Conservation (phyloP, 23 tunicate species). For the Ascidia mentula region DNA sequence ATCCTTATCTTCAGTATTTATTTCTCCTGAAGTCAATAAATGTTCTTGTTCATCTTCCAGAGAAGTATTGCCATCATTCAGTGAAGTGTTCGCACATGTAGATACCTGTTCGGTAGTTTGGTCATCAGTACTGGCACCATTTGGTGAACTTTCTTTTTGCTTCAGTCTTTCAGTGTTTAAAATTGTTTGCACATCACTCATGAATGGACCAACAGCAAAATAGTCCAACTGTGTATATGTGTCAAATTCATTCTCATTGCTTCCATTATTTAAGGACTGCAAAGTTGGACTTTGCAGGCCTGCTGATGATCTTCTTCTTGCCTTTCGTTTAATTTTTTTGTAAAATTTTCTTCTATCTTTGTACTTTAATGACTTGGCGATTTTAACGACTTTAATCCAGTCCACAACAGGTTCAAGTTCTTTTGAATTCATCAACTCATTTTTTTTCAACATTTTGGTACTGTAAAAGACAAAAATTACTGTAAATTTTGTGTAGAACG, state of each 20-base stretch:
- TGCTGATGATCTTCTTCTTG: not conserved
- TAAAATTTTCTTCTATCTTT: not conserved
- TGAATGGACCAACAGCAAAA: not conserved
- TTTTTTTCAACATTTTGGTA: too few relatives aligned
- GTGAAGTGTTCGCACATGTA: too few relatives aligned
- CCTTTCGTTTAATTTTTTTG: not conserved
- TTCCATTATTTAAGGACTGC: not conserved
- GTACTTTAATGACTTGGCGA: not conserved
- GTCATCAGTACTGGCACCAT: too few relatives aligned
- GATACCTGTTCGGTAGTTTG: too few relatives aligned
- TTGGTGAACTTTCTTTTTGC: too few relatives aligned
- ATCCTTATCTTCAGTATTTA: too few relatives aligned
- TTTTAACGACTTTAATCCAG: not conserved
- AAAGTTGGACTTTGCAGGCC: too few relatives aligned
- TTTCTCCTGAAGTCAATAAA: too few relatives aligned
- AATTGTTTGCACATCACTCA: not conserved
- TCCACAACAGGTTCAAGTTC: not conserved
- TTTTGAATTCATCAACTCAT: not conserved
- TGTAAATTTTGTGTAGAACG: too few relatives aligned
- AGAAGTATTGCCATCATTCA: too few relatives aligned
- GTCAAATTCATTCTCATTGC: not conserved
- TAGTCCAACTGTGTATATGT: not conserved
- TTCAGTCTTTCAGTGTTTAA: not conserved
- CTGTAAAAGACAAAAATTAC: too few relatives aligned
- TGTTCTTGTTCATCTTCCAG: too few relatives aligned